Base-by-base conservation (phyloP, 2,797 vertebrate genomes). In the Mormyrops attenuatus region DNA sequence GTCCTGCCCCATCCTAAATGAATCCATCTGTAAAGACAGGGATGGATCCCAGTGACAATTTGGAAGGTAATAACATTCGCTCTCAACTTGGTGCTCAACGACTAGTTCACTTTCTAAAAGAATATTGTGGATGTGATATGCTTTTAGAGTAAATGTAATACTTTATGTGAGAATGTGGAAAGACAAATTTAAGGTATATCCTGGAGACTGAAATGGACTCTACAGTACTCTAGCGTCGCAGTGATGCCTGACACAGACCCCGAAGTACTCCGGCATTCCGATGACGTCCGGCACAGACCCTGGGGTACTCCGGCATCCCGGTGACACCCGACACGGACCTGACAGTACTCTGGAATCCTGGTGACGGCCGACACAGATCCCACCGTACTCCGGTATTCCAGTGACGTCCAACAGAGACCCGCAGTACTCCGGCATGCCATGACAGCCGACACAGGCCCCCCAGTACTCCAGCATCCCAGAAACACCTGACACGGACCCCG, bases 381-480 rank as follows among this genome's bases (percentile, higher is more conserved):
- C 5, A 5, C 41, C 2, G 41, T 44, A 44, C 41, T 44, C 41
- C 41, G 5, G 41, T 5, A 44, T 44, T 44, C 41, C 41, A 5
- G 53, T 55, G 17, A 55, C 17, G 13, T 13, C 2, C 11, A 17
- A 55, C 17, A 55, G 1, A 1, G 5, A 49, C 47, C 5, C 53
- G 1, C 13, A 44, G 5, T 52, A 20, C 3, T 20, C 6, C 2
- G 4, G 52, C 50, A 77, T 47, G 7, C 3, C 38, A 5, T 50
- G 2, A 73, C 55, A 22, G 2, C 66, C 9, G 20, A 47, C 88
- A 95, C 97, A 91, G 96, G 99, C 98, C 95, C 98, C 98, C 93
- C 98, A 98, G 92, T 99, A 99, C 92, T 99, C 98, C 93, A 99
- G 94, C 95, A 99, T 95, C 57, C 97, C 95, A 91, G 97, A 96